Evolutionary conservation across 2,797 vertebrate genomes (phyloP), one percentile per base, ranked within the genome.

Genomic region (Myiotriccus ornatus): DNA sequence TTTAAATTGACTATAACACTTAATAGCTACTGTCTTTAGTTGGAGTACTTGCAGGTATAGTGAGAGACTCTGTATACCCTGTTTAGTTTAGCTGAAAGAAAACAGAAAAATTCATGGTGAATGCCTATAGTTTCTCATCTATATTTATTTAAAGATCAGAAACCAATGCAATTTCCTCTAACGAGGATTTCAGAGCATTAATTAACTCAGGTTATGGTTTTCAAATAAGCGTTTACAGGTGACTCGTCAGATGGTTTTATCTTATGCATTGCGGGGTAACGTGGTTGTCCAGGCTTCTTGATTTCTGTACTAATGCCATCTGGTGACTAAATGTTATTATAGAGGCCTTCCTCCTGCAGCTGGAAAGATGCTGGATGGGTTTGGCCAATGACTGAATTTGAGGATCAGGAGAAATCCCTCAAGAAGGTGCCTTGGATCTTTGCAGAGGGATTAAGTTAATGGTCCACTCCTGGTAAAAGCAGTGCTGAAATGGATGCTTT

Each of bases 301-400:
- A 18, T 92, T 91, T 96, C 93, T 85, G 39, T 87, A 25, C 60
- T 87, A 93, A 93, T 91, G 95, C 95, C 96, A 96, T 80, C 96
- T 96, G 90, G 75, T 92, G 90, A 93, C 78, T 73, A 50, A 87
- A 56, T 35, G 43, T 73, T 75, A 39, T 28, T 60, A 39, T 20
- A 41, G 27, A 76, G 9, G 30, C 9, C 32, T 37, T 20, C 52
- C 14, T 56, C 47, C 59, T 44, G 50, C 12, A 23, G 37, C 21
- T 34, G 39, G 22, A 73, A 60, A 46, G 35, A 43, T 55, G 6
- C 23, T 5, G 43, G 12, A 12, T 64, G 24, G 27, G 1, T 59
- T 56, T 78, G 43, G 17, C 46, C 44, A 24, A 21, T 30, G 25
- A 3, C 7, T n/a, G 39, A 68, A 63, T 79, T 67, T 0, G 1